Percentiles rank a stretch among this genome's conserved stretches.
Conservation (phyloP, 2,113 vertebrate species). For the Sander lucioperca region DNA sequence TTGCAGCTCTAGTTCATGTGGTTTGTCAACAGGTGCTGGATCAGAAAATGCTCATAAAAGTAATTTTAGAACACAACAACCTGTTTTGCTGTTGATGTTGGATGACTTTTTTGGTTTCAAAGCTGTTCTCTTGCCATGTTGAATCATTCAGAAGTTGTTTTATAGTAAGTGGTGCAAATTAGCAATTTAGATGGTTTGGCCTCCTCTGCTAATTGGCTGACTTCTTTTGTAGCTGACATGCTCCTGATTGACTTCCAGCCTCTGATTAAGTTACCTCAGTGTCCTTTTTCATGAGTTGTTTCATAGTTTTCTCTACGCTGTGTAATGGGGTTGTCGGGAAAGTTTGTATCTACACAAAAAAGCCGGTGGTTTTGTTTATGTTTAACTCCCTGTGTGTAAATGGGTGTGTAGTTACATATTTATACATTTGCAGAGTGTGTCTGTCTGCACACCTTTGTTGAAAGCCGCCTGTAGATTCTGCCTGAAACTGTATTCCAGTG, state of each 20-base stretch:
- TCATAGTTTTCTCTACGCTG: not conserved
- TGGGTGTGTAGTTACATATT: slow-evolving; percentile 1
- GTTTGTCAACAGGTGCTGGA: not conserved
- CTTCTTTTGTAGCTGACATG: not conserved
- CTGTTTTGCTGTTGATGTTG: not conserved
- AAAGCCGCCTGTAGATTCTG: not conserved
- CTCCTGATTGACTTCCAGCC: not conserved
- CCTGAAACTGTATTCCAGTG: slow-evolving; percentile 39
- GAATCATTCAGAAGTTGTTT: slow-evolving; percentile 1
- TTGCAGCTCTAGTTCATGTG: too few relatives aligned
- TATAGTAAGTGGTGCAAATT: not conserved
- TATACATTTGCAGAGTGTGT: not conserved
- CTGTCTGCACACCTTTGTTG: slow-evolving; percentile 19
- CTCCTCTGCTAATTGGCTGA: not conserved
- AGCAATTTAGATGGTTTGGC: not conserved
- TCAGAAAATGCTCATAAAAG: not conserved
- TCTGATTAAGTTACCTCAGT: not conserved
- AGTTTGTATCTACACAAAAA: not conserved
- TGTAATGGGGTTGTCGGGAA: not conserved
- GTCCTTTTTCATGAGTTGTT: not conserved
- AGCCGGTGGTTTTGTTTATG: slow-evolving; percentile 5
- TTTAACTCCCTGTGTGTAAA: not conserved
- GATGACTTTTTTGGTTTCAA: not conserved
- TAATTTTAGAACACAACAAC: not conserved
- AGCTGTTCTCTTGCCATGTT: not conserved